A percentile compares a stretch with the other conserved stretches of the same genome.
These are phyloP conservation scores for Patiria pectinifera DNA, from an alignment of 53 echinoderm and acorn worm species.

Conservation along the genomic window DNA sequence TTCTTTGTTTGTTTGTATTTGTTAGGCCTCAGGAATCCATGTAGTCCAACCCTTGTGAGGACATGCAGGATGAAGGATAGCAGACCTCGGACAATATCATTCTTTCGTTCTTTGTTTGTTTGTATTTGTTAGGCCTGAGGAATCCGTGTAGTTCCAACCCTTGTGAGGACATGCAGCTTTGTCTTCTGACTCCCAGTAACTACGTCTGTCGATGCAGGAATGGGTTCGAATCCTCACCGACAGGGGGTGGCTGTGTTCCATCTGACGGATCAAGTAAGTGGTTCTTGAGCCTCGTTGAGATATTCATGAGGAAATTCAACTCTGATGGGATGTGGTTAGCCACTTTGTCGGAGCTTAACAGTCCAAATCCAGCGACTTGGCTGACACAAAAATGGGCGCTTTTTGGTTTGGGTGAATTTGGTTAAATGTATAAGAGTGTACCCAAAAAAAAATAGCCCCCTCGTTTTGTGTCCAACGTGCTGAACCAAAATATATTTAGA, in stretches of 20 bases:
- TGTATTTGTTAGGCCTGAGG: slow-evolving; percentile 13
- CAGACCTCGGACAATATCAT: neutral
- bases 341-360: too few relatives aligned
- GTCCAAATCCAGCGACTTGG: too few relatives aligned
- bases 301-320: too few relatives aligned
- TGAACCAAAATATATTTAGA: too few relatives aligned
- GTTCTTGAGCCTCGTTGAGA: too few relatives aligned
- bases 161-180: slow-evolving; percentile 47
- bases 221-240: slow-evolving; percentile 15
- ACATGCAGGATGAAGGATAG: neutral
- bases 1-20: neutral
- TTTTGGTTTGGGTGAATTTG: too few relatives aligned
- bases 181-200: slow-evolving; percentile 16
- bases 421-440: too few relatives aligned
- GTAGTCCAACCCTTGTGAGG: slow-evolving; percentile 1
- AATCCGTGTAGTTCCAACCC: slow-evolving; percentile 46
- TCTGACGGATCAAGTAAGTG: neutral
- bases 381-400: too few relatives aligned
- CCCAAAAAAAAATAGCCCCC: too few relatives aligned
- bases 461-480: too few relatives aligned
- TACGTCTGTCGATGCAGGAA: slow-evolving; percentile 25
- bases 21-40: slow-evolving; percentile 53
- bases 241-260: neutral
- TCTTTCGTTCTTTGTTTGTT: neutral
- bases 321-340: too few relatives aligned